Base-by-base conservation (phyloP, 2,888 invertebrate species). In the Entomobrya proxima region DNA sequence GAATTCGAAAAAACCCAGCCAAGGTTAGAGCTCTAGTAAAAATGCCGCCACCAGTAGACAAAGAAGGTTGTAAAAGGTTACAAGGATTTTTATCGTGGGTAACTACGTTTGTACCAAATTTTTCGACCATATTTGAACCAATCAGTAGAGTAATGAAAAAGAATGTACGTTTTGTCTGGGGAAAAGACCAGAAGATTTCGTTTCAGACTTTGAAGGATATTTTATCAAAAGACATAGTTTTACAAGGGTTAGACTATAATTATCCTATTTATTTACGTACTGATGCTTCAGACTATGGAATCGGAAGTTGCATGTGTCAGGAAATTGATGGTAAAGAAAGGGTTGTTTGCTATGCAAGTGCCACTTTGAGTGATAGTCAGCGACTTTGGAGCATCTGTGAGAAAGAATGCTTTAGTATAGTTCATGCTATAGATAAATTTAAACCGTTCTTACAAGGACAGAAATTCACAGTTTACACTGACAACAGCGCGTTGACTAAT, bases 401-500 rank as follows among this genome's bases (percentile, higher is more conserved):
- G 32, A 32, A 40, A 15, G 78, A 78, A 27, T 78, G 78, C 30
- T 40, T 30, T 21, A 61, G 18, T 18, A 78, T 78, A 6, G 78
- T 61, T 35, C 61, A 6, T 76, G 18, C 77, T 37, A 5, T 52
- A 52, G 24, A 55, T 32, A 30, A n/a, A n/a, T n/a, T n/a, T n/a
- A n/a, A n/a, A 76, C 35, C 24, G 50, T 55, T 52, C 21, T 58
- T 76, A 18, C 52, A 76, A 21, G 77, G 77, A 15, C 32, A 55
- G 15, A 35, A 55, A 7, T 76, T 76, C 37, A 35, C 7, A 9
- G 11, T 75, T 11, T 44, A 75, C 15, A 76, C 77, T 7, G 77
- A 76, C 35, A 76, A 76, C 52, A 52, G 30, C 27, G 77, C 77
- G 15, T 21, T 58, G 5, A 18, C 21, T 13, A 52, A 35, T 27